Evolutionary conservation across 2,797 vertebrate species (phyloP).

Genomic region (Sebastes iracundus): DNA sequence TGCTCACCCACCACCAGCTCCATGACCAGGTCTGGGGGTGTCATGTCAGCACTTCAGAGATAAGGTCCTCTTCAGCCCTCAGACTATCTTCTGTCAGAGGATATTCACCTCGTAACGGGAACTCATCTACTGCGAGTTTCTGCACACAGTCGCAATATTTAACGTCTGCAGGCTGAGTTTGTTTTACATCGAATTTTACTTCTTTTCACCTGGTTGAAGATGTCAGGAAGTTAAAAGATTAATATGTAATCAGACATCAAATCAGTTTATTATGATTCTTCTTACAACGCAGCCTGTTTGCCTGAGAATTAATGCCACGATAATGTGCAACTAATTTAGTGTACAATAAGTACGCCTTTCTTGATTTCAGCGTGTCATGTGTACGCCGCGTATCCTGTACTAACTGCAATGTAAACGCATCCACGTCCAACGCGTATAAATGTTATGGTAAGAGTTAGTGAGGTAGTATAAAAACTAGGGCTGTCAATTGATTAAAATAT

Average conservation of each 20-base stretch:
- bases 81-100: conserved; percentile 27
- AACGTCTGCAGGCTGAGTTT: neutral
- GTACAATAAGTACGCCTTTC: too few relatives aligned
- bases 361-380: too few relatives aligned
- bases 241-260: neutral
- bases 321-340: too few relatives aligned
- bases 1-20: neutral
- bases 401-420: too few relatives aligned
- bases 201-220: neutral
- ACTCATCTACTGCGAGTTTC: neutral
- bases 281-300: neutral
- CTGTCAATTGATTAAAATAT: too few relatives aligned
- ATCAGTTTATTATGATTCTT: neutral
- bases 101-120: conserved; percentile 10
- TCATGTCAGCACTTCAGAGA: conserved; percentile 53
- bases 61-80: conserved; percentile 31
- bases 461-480: too few relatives aligned
- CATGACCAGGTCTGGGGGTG: conserved; percentile 30
- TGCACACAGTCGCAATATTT: conserved; percentile 5
- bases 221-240: neutral
- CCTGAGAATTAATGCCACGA: too few relatives aligned
- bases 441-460: too few relatives aligned
- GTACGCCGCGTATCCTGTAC: too few relatives aligned
- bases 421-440: too few relatives aligned
- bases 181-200: neutral